phyloP scores from a whole-genome alignment of 2,888 invertebrate species.

The Tholera decimalis region DNA sequence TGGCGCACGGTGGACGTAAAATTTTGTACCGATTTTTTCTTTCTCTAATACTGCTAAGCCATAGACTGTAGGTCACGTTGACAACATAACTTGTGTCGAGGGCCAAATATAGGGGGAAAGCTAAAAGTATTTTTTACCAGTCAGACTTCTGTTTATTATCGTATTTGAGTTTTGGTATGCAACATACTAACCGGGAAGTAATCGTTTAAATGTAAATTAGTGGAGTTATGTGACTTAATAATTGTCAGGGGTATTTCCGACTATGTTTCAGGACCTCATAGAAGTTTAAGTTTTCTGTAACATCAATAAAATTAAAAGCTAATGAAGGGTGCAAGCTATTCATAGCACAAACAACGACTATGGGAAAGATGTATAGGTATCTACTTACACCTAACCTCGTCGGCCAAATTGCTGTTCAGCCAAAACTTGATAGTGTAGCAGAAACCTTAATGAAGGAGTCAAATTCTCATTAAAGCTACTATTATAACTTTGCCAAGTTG shows the following conservation, averaged over 20 bases:
- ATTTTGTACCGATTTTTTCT: constrained; percentile 89
- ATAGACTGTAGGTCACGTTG: constrained; percentile 85
- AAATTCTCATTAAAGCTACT: constrained; percentile 61
- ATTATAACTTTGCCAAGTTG: constrained; percentile 50
- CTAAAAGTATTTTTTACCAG: constrained; percentile 60
- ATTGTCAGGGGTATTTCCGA: not conserved
- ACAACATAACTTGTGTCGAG: constrained; percentile 78
- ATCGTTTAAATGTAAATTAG: constrained; percentile 49
- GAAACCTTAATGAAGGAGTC: constrained; percentile 54
- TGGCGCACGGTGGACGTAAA: constrained; percentile 86
- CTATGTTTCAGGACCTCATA: not conserved
- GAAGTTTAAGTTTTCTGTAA: not conserved
- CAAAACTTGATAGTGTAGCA: constrained; percentile 57
- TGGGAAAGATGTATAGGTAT: constrained; percentile 15
- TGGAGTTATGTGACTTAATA: constrained; percentile 20
- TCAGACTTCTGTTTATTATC: constrained; percentile 46
- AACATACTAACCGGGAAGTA: constrained; percentile 30
- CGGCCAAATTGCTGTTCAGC: constrained; percentile 56
- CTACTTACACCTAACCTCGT: constrained; percentile 36
- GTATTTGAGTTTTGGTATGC: constrained; percentile 53
- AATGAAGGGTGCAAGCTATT: constrained; percentile 12
- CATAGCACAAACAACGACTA: not conserved
- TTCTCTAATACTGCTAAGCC: constrained; percentile 83
- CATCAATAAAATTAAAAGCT: constrained; percentile 17
- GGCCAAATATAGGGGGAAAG: constrained; percentile 73